Evolutionary conservation across 1,140 invertebrate genomes (phyloP), one percentile per base, ranked within the genome.

Genomic region (Cyrtorhinus lividipennis): DNA sequence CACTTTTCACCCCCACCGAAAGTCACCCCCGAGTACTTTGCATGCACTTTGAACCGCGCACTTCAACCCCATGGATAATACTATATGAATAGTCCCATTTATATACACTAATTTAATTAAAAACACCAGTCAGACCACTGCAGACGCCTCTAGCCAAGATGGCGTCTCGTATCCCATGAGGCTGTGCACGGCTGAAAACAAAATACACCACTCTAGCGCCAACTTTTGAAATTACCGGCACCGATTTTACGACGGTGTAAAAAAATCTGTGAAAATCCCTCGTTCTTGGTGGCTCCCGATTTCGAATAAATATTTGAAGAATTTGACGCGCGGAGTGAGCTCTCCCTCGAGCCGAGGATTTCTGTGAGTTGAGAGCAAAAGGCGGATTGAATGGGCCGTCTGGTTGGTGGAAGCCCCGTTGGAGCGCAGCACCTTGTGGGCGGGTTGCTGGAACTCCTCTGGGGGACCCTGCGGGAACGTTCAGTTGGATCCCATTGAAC

Each of bases 131-230:
- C 22, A 46, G 38, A 20, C 61, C 22, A 65, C 63, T 56, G 67
- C 63, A 68, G 67, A 68, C 67, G 67, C 67, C 67, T 68, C 64
- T 53, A 58, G 60, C 61, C 60, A 68, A 68, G 67, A 68, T 68
- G 67, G 67, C 67, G 67, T 68, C 67, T 57, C 26, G 45, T 63
- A 57, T 62, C 66, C 64, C 64, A 63, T 65, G 61, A 63, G 63
- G 25, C 63, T 61, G 53, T 60, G 56, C 53, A 44, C 58, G 24
- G 27, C 3, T 1, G 58, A 59, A 30, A 59, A 26, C 58, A 53
- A 53, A 53, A 53, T 53, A 53, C 48, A 22, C 48, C 48, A 10
- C 58, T n/a, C 10, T 30, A 26, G n/a, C 58, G 58, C 58, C 58
- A n/a, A 24, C 58, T 26, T 59, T 59, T 30, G 27, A 53, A 53